A percentile compares a stretch with the other conserved stretches of the same genome.
Evolutionary conservation across 2,113 vertebrate species (phyloP).

Genomic region (Hepsetus odoe): DNA sequence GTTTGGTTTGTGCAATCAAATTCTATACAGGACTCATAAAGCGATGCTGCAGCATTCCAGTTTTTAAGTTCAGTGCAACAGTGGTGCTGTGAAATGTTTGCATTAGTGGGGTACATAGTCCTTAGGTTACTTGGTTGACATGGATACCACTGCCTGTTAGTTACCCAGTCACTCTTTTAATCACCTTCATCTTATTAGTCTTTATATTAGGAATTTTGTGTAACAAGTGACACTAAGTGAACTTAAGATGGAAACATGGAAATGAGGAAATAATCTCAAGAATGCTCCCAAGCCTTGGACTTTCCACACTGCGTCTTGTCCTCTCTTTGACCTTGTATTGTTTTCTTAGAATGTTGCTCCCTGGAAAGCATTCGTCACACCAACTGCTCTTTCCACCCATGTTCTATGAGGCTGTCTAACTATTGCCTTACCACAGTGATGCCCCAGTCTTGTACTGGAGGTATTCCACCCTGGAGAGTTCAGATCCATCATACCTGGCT

Average conservation of each 20-base stretch:
- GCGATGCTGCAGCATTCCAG: not conserved
- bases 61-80: slow-evolving; percentile 1
- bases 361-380: slow-evolving; percentile 26
- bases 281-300: slow-evolving; percentile 43
- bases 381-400: not conserved
- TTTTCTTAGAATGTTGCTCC: slow-evolving; percentile 43
- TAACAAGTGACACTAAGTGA: not conserved
- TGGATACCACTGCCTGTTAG: not conserved
- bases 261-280: slow-evolving; percentile 52
- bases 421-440: no score
- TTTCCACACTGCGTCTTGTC: slow-evolving; percentile 43
- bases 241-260: not conserved
- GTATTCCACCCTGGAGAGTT: no score
- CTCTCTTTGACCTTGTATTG: slow-evolving; percentile 34
- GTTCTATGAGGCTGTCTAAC: not conserved
- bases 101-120: not conserved
- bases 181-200: no score
- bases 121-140: not conserved
- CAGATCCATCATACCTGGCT: no score
- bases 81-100: not conserved
- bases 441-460: no score
- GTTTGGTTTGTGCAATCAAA: not conserved
- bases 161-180: no score
- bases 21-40: not conserved
- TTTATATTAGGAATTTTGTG: no score